phyloP scores from a whole-genome alignment of 1,140 invertebrate species.

The Macrobrachium nipponense region DNA sequence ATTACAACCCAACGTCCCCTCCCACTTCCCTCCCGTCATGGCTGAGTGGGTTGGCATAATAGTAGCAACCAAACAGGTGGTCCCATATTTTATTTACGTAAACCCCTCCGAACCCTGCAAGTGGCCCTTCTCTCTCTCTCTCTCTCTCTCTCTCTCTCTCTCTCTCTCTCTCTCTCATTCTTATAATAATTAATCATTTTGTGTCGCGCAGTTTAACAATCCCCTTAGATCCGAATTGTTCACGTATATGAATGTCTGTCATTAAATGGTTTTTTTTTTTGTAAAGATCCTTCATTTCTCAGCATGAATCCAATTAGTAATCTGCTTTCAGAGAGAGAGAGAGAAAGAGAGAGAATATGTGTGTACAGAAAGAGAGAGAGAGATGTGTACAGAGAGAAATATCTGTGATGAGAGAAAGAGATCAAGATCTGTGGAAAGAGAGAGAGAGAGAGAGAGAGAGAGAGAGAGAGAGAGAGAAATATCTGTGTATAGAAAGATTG shows the following conservation, averaged over 20 bases:
- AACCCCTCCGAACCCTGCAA: background rate
- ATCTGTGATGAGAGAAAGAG: background rate
- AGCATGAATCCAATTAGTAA: background rate
- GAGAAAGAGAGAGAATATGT: conserved; percentile 17
- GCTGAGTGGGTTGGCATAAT: too few relatives aligned
- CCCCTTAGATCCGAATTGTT: background rate
- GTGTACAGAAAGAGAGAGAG: conserved; percentile 7
- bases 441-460: conserved; percentile 20
- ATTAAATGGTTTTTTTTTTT: too few relatives aligned
- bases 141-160: conserved; percentile 37
- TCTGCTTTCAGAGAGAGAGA: conserved; percentile 22
- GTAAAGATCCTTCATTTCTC: background rate
- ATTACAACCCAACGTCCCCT: too few relatives aligned
- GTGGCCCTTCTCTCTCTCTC: background rate
- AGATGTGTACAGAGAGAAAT: conserved; percentile 9
- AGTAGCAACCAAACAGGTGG: too few relatives aligned
- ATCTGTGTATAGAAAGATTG: too few relatives aligned
- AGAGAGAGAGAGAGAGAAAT: conserved; percentile 18
- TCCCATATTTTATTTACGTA: too few relatives aligned
- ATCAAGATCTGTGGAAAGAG: too few relatives aligned
- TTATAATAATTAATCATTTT: background rate
- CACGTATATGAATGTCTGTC: background rate
- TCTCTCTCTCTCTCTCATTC: conserved; percentile 31
- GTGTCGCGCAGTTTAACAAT: too few relatives aligned
- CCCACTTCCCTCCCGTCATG: too few relatives aligned